Evolutionary conservation across 1,140 invertebrate genomes (phyloP), one percentile per base, ranked within the genome.

Genomic region (Drosophila sproati): DNA sequence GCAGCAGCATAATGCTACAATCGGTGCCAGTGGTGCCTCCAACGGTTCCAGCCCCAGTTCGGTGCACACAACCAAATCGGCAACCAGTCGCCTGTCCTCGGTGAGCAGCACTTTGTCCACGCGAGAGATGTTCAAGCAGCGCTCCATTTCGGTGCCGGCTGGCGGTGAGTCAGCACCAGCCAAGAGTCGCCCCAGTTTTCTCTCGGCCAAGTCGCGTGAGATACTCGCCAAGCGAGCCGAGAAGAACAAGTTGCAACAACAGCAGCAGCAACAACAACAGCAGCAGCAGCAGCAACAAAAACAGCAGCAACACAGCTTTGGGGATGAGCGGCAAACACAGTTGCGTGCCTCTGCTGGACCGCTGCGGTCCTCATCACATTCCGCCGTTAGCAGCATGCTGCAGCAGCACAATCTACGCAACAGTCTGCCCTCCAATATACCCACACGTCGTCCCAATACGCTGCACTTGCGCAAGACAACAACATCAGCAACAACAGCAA

Each of bases 21-120:
- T 20, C 20, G 20, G 20, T 20, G 20, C 20, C 20, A 20, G 20
- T 3, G 82, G 64, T 29, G 75, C 77, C 10, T 92, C 91, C 5
- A 91, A 91, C 43, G 91, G 91, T 0, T 92, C 91, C 7, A 92
- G 91, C 77, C 91, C 91, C 32, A 91, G 89, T 10, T 92, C 91
- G 0, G 81, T 92, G 55, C 88, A 90, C 10, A 92, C 91, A 7
- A 91, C 87, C 45, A 92, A 92, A 69, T 92, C 92, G n/a, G 77
- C 81, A 0, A 61, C 87, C 29, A 92, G 91, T 73, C 83, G 89
- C 4, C 63, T 91, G 1, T 92, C 91, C n/a, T 92, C 91, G 0
- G 85, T 89, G 5, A 91, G 76, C 63, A 91, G 85, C 31, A 87
- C 75, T 0, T 57, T 90, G 29, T 91, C 91, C n/a, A 76, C 91